Conservation (phyloP, 1,140 invertebrate genomes). For the Wiebesia pumilae region DNA sequence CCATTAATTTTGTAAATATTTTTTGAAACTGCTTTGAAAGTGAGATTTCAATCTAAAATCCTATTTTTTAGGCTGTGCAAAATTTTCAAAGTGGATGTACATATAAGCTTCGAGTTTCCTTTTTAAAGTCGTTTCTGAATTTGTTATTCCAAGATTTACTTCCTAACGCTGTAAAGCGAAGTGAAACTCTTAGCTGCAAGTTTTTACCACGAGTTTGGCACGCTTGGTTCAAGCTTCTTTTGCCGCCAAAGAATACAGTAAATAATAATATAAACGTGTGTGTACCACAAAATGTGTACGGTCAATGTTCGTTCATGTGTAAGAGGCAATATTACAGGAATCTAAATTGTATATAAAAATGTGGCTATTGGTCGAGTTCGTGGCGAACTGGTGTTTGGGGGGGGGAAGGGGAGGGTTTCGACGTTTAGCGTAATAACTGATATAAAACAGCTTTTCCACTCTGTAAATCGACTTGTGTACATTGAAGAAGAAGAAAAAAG, state of each 20-base stretch:
- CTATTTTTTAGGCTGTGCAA: constrained; percentile 35
- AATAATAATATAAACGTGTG: constrained; percentile 14
- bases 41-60: background rate
- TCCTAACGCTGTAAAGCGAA: background rate
- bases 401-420: no score
- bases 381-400: no score
- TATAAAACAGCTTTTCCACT: no score
- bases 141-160: background rate
- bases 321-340: background rate
- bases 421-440: no score
- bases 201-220: constrained; percentile 48
- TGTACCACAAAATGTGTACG: background rate
- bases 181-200: constrained; percentile 15
- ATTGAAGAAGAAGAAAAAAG: no score
- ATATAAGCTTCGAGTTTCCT: constrained; percentile 50
- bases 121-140: background rate
- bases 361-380: background rate
- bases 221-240: constrained; percentile 66
- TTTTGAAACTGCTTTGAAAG: background rate
- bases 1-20: background rate
- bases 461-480: no score
- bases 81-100: constrained; percentile 22
- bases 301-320: background rate
- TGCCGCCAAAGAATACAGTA: background rate
- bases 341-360: background rate